Base-by-base conservation (phyloP, 2,888 invertebrate species). In the Patella caerulea region DNA sequence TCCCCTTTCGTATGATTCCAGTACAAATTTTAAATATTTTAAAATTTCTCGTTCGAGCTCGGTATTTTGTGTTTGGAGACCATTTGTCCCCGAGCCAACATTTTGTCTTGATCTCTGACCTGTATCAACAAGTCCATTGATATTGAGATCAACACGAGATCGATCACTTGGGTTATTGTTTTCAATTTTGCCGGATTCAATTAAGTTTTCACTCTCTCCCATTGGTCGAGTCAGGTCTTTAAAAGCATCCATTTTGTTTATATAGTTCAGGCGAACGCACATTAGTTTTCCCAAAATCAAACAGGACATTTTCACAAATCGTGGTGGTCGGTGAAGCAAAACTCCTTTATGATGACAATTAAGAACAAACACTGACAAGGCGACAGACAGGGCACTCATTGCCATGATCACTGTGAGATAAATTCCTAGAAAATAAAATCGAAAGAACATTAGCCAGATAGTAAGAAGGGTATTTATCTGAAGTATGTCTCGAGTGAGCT, bases 401-500 rank as follows among this genome's bases (percentile, higher is more conserved):
- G 90, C 91, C 92, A 92, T 92, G 54, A 92, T 91, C 24, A 91
- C 88, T 19, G 92, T 92, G 71, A 92, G 86, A 83, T 92, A 92
- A 73, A 92, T 90, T 29, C 92, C 92, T 92, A 86, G 34, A 85
- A 86, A 45, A 45, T 9, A 45, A 45, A 45, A 45, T 45, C 9
- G 45, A 45, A 45, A 45, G 45, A 45, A 45, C 45, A 45, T 45
- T 45, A 45, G 45, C 45, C 9, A 45, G 45, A 45, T 45, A 7
- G 7, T 45, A 45, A 45, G 45, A 9, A 9, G 45, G 45, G 45
- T 45, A 45, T 45, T 45, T 45, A 45, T 45, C 45, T 45, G 45
- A 9, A 45, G 45, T 45, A 45, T 45, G 45, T 45, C 45, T 45
- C 45, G 45, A 45, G 45, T 45, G 45, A 1, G 45, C 45, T 45